A percentile compares a stretch with the other conserved stretches of the same genome.
phyloP scores from a whole-genome alignment of 2,113 vertebrate genomes.

The Equus quagga region DNA sequence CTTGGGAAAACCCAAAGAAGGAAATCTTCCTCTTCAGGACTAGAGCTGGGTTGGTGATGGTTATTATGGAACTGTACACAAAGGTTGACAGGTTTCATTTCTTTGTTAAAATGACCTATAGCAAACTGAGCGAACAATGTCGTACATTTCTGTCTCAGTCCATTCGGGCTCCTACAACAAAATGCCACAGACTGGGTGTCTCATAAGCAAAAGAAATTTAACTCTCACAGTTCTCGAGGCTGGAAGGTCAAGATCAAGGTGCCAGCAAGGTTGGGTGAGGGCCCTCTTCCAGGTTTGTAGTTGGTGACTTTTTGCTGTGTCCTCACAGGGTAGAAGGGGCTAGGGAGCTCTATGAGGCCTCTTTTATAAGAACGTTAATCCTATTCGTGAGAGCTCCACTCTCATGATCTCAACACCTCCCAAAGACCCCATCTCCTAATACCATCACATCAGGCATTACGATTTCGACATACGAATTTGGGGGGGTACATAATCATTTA shows the following conservation, averaged over 20 bases:
- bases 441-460: background rate
- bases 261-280: background rate
- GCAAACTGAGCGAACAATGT: background rate
- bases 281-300: background rate
- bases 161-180: background rate
- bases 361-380: background rate
- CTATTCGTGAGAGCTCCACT: background rate
- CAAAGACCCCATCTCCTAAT: background rate
- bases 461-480: background rate
- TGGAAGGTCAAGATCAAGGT: background rate
- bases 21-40: background rate
- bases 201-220: background rate
- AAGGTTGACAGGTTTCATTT: background rate
- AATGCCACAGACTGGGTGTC: background rate
- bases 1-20: conserved; percentile 32
- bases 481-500: background rate
- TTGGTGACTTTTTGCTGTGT: background rate
- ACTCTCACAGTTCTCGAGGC: background rate
- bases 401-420: background rate
- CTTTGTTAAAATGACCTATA: background rate
- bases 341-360: background rate
- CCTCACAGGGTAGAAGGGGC: background rate
- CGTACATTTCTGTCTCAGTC: background rate
- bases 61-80: background rate
- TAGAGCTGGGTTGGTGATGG: background rate